phyloP scores from a whole-genome alignment of 2,797 vertebrate species.

The Oryzias dopingdopingensis region DNA sequence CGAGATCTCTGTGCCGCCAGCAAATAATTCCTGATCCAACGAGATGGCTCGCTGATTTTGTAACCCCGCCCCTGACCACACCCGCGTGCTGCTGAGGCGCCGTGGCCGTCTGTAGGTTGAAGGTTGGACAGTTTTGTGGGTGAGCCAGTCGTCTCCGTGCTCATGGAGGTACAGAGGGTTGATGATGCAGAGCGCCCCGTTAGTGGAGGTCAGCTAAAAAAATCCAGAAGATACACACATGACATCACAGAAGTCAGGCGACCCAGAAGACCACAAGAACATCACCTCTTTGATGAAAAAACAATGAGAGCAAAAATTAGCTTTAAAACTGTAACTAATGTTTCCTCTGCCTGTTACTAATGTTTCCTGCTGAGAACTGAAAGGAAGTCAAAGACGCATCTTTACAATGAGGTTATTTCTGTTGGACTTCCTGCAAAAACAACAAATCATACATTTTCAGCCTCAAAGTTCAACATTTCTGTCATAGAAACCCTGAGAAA shows the following conservation, averaged over 20 bases:
- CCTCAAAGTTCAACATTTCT: too few species aligned
- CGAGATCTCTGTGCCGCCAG: slow-evolving; percentile 10
- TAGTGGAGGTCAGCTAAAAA: slow-evolving; percentile 65
- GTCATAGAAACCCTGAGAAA: too few species aligned
- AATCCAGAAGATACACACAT: slow-evolving; percentile 6
- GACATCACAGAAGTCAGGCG: background rate
- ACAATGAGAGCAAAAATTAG: too few species aligned
- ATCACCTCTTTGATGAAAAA: background rate
- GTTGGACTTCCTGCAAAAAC: too few species aligned
- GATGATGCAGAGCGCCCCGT: slow-evolving; percentile 79
- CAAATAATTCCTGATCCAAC: slow-evolving; percentile 46
- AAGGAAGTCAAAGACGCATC: too few species aligned
- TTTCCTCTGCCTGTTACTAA: too few species aligned
- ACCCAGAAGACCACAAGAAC: background rate
- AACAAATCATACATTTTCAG: too few species aligned
- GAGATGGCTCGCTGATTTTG: slow-evolving; percentile 66
- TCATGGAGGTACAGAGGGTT: slow-evolving; percentile 84
- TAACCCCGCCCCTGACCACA: slow-evolving; percentile 79
- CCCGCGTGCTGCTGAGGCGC: slow-evolving; percentile 70
- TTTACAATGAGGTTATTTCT: too few species aligned
- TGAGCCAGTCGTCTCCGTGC: slow-evolving; percentile 81
- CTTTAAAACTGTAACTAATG: too few species aligned
- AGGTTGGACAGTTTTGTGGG: slow-evolving; percentile 26
- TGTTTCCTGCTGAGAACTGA: too few species aligned
- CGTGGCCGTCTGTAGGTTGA: slow-evolving; percentile 63